Evolutionary conservation across 2,888 invertebrate species (phyloP), one percentile per base, ranked within the genome.

Genomic region (Nymphalis c-album): DNA sequence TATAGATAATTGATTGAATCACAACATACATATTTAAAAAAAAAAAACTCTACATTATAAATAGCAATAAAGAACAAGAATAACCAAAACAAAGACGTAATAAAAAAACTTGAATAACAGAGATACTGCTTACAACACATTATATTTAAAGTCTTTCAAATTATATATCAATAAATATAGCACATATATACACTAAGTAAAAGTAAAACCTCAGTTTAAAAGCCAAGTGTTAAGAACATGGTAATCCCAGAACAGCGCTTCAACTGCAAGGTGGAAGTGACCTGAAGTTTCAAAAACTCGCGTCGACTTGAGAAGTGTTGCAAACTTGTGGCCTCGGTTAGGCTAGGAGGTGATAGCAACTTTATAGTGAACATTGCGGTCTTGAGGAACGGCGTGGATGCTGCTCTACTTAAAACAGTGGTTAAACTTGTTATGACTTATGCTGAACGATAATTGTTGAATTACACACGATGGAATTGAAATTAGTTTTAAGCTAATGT

Each of bases 351-450:
- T 74, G 78, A 72, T 77, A 75, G 75, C 76, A 73, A 72, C 85
- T 85, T 84, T 84, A 82, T 77, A 80, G 83, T 79, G 81, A 82
- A 85, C 84, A 81, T 79, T 77, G 77, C 71, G 76, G 75, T 77
- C 71, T 71, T 76, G 75, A 78, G 77, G 78, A 78, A 80, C 53
- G 75, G 31, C 26, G 2, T 50, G 63, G 10, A 60, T 5, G 47
- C 47, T 73, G 72, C 75, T 75, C 75, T 73, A 74, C 67, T 59
- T 61, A 16, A 13, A 35, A 47, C 10, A 48, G n/a, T 4, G 13
- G 35, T 65, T 59, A 35, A 48, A 31, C 51, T 67, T 51, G 45
- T 16, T 40, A 35, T 26, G 17, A 45, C 13, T 16, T 46, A 53
- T 48, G 18, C 6, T 48, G 17, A n/a, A 57, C 17, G 13, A 35